Evolutionary conservation across 1,140 invertebrate species (phyloP), one percentile per base, ranked within the genome.

Genomic region (Nasonia vitripennis): DNA sequence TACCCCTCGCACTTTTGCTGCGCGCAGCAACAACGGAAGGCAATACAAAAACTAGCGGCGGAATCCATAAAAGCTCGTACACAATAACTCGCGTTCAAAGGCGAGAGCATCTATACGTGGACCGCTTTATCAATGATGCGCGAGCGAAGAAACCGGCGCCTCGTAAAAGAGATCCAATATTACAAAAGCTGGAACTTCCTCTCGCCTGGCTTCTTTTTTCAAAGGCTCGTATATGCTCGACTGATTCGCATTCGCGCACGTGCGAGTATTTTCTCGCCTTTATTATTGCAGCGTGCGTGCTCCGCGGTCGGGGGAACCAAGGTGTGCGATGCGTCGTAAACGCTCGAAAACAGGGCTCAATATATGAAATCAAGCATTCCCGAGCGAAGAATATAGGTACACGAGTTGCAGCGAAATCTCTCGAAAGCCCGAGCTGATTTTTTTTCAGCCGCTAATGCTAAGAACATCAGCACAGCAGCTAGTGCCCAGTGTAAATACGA

Each of bases 91-190:
- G 71, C 27, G 70, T 71, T 23, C n/a, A 45, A 17, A 78, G 23
- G 62, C 82, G 14, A 75, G 68, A 75, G 68, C 45, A 27, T 12
- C 80, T 37, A 48, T 34, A 51, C 31, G 48, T 67, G 48, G 45
- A 74, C 68, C 70, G 62, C 55, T 68, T 70, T 84, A 78, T 84
- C 82, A 84, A 84, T 84, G 81, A 83, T 55, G 37, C 41, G 74
- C 74, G 20, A 41, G 74, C 34, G 74, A 75, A 75, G 74, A 45
- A 75, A 75, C 34, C 70, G 70, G 45, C 31, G 20, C 45, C 45
- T 83, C 81, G 51, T 75, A 77, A 75, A 83, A 83, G 45, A 75
- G 37, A 83, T 83, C 73, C 81, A 67, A 77, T 81, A 70, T 81
- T 70, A 81, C 68, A 34, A 27, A 37, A 79, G 31, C 20, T 20